A percentile compares a stretch with the other conserved stretches of the same genome.
Evolutionary conservation across 2,888 invertebrate genomes (phyloP).

Genomic region (Athalia cordata): DNA sequence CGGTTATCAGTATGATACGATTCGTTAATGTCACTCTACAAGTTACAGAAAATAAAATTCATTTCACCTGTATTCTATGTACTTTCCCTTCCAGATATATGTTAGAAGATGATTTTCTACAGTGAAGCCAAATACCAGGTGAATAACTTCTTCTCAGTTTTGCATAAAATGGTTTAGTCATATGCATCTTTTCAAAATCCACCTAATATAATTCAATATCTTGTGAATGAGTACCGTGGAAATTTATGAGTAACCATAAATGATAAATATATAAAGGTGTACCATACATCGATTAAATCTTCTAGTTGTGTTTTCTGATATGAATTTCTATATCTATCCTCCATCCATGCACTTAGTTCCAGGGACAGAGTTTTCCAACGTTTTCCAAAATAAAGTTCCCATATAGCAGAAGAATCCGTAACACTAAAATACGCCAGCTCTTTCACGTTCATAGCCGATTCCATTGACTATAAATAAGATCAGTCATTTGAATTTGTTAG

Average conservation of each 20-base stretch:
- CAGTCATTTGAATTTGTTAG: too few species aligned
- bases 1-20: not conserved
- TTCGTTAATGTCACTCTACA: not conserved
- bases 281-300: constrained; percentile 80
- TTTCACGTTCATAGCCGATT: constrained; percentile 65
- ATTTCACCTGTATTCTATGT: constrained; percentile 77
- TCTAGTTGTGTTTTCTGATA: constrained; percentile 84
- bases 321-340: constrained; percentile 84
- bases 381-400: constrained; percentile 88
- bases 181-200: constrained; percentile 89
- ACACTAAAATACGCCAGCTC: constrained; percentile 83
- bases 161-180: constrained; percentile 90
- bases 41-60: constrained; percentile 1
- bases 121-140: constrained; percentile 85
- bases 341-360: constrained; percentile 87
- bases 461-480: constrained; percentile 29
- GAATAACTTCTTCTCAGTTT: constrained; percentile 83
- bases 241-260: not conserved
- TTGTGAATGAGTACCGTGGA: not conserved
- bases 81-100: constrained; percentile 81
- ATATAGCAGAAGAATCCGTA: constrained; percentile 82
- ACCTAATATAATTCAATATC: constrained; percentile 74
- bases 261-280: constrained; percentile 4
- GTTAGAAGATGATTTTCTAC: constrained; percentile 82
- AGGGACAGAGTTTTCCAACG: constrained; percentile 87